A percentile compares a stretch with the other conserved stretches of the same genome.
phyloP scores from a whole-genome alignment of 1,140 invertebrate genomes.

The Drosophila sturtevanti region DNA sequence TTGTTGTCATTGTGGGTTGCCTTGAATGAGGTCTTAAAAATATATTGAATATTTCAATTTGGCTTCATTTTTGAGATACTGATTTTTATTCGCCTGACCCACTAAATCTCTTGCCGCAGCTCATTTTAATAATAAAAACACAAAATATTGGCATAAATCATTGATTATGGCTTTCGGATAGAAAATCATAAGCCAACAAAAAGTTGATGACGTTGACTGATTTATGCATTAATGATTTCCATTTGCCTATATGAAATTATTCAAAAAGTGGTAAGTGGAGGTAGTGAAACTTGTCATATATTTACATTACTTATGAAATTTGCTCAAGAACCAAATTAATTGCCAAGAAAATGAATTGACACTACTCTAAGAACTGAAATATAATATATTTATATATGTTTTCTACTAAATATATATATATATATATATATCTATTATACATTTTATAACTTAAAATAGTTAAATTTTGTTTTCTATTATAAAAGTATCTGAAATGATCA shows the following conservation, averaged over 20 bases:
- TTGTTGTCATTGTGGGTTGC: neutral
- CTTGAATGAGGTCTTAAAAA: constrained; percentile 17
- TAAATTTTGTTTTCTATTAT: too few relatives aligned
- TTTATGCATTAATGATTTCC: neutral
- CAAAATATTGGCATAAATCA: constrained; percentile 2
- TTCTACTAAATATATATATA: too few relatives aligned
- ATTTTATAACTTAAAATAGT: too few relatives aligned
- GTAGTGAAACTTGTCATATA: too few relatives aligned
- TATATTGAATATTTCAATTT: constrained; percentile 50
- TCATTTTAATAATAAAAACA: constrained; percentile 42
- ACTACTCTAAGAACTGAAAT: too few relatives aligned
- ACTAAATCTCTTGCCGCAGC: constrained; percentile 15
- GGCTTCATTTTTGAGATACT: constrained; percentile 8
- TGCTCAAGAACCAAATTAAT: too few relatives aligned
- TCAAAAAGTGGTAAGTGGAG: too few relatives aligned
- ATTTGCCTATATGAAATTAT: neutral
- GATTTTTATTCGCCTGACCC: constrained; percentile 6
- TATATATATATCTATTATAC: too few relatives aligned
- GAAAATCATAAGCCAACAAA: neutral
- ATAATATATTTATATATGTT: too few relatives aligned
- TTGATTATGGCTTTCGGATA: neutral
- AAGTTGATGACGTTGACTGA: neutral
- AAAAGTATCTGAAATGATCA: too few relatives aligned
- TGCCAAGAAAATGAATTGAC: too few relatives aligned
- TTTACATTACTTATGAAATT: too few relatives aligned